Conservation (phyloP, 2,888 invertebrate genomes). For the Pterobdella sp. region DNA sequence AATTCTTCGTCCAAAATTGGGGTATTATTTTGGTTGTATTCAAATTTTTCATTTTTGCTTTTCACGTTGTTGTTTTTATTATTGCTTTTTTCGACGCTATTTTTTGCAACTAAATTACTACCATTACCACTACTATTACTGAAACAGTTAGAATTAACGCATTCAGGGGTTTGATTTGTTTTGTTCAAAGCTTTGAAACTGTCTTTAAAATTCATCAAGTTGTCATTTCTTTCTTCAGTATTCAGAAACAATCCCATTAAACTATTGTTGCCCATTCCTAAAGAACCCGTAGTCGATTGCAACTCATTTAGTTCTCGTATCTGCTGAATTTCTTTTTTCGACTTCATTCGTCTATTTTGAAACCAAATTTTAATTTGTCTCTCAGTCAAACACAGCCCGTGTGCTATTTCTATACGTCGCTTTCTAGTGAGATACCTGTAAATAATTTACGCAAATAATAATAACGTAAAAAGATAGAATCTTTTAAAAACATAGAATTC, state of each 20-base stretch:
- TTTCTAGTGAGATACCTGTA: slow-evolving; percentile 88
- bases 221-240: neutral
- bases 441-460: neutral
- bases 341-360: slow-evolving; percentile 94
- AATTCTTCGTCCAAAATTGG: neutral
- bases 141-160: neutral
- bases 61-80: neutral
- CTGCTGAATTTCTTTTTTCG: slow-evolving; percentile 59
- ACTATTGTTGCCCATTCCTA: neutral
- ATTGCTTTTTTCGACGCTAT: neutral
- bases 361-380: slow-evolving; percentile 66
- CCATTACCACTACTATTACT: neutral
- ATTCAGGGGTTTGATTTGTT: neutral
- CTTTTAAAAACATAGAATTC: neutral
- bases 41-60: neutral
- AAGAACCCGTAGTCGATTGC: neutral
- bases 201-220: neutral
- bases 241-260: neutral
- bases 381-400: slow-evolving; percentile 88
- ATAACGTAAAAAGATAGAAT: neutral
- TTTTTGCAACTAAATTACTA: neutral
- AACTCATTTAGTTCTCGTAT: slow-evolving; percentile 45
- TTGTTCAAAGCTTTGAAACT: neutral
- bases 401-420: slow-evolving; percentile 91
- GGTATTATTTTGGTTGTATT: neutral